Percentiles rank a stretch among this genome's conserved stretches.
Evolutionary conservation across 1,140 invertebrate species (phyloP).

Genomic region (Bombus waltoni): DNA sequence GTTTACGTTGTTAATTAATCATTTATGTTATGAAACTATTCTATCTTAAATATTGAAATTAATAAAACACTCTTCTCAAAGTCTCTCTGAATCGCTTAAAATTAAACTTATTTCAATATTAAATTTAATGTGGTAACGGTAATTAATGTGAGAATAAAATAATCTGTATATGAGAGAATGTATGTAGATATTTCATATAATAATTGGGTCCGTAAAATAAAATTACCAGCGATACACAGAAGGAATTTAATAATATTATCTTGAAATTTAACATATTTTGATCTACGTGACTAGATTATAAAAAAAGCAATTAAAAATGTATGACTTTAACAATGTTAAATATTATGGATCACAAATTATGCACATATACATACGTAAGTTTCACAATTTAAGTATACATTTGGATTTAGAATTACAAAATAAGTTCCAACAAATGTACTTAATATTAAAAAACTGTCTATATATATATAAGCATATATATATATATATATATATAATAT

Average conservation of each 20-base stretch:
- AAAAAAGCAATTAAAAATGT: slow-evolving; percentile 76
- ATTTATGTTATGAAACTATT: neutral
- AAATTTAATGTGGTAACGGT: neutral
- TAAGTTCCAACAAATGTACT: slow-evolving; percentile 49
- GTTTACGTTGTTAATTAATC: neutral
- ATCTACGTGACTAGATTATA: slow-evolving; percentile 80
- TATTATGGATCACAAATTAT: slow-evolving; percentile 77
- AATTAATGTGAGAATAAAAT: too few species aligned
- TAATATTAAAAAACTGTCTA: slow-evolving; percentile 54
- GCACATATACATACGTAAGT: slow-evolving; percentile 67
- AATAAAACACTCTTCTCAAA: neutral
- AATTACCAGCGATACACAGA: slow-evolving; percentile 70
- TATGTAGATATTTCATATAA: neutral
- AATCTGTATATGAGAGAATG: neutral
- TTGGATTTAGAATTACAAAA: slow-evolving; percentile 59
- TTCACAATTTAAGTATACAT: slow-evolving; percentile 60
- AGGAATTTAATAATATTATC: slow-evolving; percentile 79
- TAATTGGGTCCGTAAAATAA: slow-evolving; percentile 53
- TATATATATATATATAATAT: too few species aligned
- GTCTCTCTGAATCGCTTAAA: neutral
- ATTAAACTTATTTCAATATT: neutral
- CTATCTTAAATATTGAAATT: neutral
- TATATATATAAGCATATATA: too few species aligned
- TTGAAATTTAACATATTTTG: slow-evolving; percentile 77
- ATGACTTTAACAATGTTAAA: slow-evolving; percentile 73